Evolutionary conservation across 2,888 invertebrate species (phyloP).

Genomic region (Mellilla xanthometata): DNA sequence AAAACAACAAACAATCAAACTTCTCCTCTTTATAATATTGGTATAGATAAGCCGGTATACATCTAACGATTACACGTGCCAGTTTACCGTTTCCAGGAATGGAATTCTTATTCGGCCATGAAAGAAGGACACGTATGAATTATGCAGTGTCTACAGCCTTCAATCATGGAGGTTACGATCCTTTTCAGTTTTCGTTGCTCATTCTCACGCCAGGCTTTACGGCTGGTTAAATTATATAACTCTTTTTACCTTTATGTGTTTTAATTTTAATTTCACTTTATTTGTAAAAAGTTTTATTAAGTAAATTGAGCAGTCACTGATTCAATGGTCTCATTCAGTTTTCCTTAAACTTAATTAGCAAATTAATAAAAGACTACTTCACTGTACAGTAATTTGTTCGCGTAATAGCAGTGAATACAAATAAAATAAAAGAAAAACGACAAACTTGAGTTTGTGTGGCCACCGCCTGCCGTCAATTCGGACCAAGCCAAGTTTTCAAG

Average conservation of each 20-base stretch:
- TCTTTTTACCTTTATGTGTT: background rate
- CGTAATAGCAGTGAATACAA: background rate
- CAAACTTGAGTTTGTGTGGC: constrained; percentile 4
- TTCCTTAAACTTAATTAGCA: too few relatives aligned
- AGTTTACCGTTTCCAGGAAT: background rate
- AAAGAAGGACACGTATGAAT: constrained; percentile 19
- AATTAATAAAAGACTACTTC: too few relatives aligned
- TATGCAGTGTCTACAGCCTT: constrained; percentile 21
- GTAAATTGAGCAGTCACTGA: too few relatives aligned
- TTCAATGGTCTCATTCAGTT: too few relatives aligned
- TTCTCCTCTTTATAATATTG: too few relatives aligned
- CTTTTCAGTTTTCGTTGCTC: constrained; percentile 19
- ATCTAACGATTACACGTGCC: too few relatives aligned
- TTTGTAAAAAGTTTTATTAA: too few relatives aligned
- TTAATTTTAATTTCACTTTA: background rate
- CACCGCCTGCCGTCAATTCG: background rate
- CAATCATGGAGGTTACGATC: constrained; percentile 17
- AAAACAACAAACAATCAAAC: too few relatives aligned
- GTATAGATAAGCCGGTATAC: too few relatives aligned
- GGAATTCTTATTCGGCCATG: background rate
- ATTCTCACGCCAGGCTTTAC: constrained; percentile 14
- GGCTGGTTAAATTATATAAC: constrained; percentile 3
- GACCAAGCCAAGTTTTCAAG: background rate
- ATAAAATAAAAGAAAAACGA: background rate
- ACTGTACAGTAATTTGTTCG: background rate